Evolutionary conservation across 2,113 vertebrate species (phyloP).

Genomic region (Labeo catla): DNA sequence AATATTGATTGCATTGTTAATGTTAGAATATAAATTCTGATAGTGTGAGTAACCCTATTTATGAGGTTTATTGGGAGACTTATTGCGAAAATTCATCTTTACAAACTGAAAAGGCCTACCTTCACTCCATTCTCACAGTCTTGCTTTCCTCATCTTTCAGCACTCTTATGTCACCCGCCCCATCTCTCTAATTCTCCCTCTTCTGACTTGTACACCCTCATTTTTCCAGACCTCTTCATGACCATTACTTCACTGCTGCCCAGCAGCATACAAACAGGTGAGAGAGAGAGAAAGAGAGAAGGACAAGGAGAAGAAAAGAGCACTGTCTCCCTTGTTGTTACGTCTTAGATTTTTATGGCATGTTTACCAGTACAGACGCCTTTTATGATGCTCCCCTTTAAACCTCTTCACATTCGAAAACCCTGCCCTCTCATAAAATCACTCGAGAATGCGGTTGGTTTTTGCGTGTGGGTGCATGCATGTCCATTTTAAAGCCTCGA

Average conservation of each 20-base stretch:
- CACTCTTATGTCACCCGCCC: background rate
- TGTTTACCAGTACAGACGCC: background rate
- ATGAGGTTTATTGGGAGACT: background rate
- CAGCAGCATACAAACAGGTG: slow-evolving; percentile 70
- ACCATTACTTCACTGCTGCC: slow-evolving; percentile 60
- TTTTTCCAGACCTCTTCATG: slow-evolving; percentile 69
- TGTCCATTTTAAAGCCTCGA: background rate
- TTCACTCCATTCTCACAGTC: background rate
- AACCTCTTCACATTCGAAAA: background rate
- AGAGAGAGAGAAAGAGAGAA: slow-evolving; percentile 38
- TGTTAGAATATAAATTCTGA: too few species aligned
- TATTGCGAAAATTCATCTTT: background rate
- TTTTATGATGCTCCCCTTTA: slow-evolving; percentile 1
- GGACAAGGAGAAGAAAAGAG: slow-evolving; percentile 28
- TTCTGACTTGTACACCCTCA: slow-evolving; percentile 55
- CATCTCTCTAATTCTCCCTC: slow-evolving; percentile 44
- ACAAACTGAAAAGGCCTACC: background rate
- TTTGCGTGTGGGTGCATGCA: background rate
- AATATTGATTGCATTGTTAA: too few species aligned
- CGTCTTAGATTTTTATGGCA: background rate
- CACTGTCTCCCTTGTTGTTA: slow-evolving; percentile 15
- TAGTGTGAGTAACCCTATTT: background rate
- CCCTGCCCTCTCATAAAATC: slow-evolving; percentile 3
- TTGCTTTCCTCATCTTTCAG: background rate
- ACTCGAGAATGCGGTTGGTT: background rate